Conservation (phyloP, 1,140 invertebrate genomes). For the Aphis gossypii region DNA sequence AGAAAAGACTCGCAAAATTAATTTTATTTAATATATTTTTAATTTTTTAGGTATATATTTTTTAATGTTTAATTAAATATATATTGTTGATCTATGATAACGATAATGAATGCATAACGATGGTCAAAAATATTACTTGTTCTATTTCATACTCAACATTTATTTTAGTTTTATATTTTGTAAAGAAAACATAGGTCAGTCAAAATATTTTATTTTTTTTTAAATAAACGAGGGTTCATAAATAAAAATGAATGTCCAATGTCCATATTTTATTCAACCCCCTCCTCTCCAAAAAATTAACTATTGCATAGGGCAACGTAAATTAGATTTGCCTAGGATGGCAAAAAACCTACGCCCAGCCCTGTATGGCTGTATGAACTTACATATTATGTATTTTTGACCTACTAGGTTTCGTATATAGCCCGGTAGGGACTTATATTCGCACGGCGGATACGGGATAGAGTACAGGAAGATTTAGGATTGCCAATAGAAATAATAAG, state of each 20-base stretch:
- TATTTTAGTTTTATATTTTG: background rate
- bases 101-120: too few relatives aligned
- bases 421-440: too few relatives aligned
- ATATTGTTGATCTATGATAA: background rate
- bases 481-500: too few relatives aligned
- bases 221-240: background rate
- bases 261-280: conserved; percentile 12
- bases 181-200: background rate
- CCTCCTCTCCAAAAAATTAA: conserved; percentile 12
- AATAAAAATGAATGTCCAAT: background rate
- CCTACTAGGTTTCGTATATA: too few relatives aligned
- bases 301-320: conserved; percentile 13
- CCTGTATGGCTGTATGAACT: too few relatives aligned
- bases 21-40: background rate
- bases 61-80: background rate
- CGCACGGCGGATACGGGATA: too few relatives aligned
- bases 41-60: background rate
- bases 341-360: background rate
- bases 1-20: background rate
- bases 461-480: too few relatives aligned
- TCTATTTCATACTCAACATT: conserved; percentile 1
- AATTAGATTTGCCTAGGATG: conserved; percentile 10
- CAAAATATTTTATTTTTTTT: background rate
- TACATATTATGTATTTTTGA: too few relatives aligned
- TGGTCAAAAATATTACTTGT: background rate